These are phyloP conservation scores for Alsophila aescularia DNA, from an alignment of 2,888 invertebrate species.

Conservation along the genomic window DNA sequence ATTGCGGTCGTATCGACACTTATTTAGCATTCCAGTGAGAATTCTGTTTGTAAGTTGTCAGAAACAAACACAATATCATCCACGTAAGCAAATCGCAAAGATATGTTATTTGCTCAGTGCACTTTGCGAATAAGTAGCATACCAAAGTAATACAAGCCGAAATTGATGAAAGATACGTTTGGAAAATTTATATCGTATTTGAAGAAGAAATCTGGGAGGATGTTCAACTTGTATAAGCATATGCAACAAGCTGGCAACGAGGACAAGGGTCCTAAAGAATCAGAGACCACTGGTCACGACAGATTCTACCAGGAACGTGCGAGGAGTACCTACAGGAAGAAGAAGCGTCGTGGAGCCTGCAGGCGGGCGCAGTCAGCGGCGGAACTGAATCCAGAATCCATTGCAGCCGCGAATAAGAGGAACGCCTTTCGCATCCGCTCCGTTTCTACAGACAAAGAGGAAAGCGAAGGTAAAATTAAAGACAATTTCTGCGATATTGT, in stretches of 20 bases:
- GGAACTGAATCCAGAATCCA: constrained; percentile 86
- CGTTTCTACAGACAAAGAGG: constrained; percentile 86
- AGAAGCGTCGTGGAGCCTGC: constrained; percentile 84
- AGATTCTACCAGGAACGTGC: constrained; percentile 90
- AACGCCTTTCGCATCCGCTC: constrained; percentile 86
- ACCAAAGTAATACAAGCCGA: neutral
- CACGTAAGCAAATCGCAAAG: neutral
- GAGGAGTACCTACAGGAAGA: constrained; percentile 77
- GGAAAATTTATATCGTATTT: constrained; percentile 50
- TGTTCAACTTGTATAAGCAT: constrained; percentile 91
- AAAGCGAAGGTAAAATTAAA: constrained; percentile 73
- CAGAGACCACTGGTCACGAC: constrained; percentile 91
- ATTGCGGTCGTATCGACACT: constrained; percentile 44
- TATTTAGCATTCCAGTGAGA: constrained; percentile 28
- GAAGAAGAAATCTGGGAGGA: constrained; percentile 63
- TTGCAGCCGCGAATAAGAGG: constrained; percentile 86
- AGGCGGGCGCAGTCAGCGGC: constrained; percentile 88
- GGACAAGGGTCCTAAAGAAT: constrained; percentile 78
- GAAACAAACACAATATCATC: constrained; percentile 2
- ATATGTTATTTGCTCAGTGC: neutral
- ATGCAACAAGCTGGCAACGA: constrained; percentile 85
- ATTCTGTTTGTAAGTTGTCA: neutral
- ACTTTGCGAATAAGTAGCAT: neutral
- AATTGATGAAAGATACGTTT: constrained; percentile 57
- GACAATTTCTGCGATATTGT: no score